A percentile compares a stretch with the other conserved stretches of the same genome.
These are phyloP conservation scores for Priocnemis perturbator DNA, from an alignment of 2,888 invertebrate genomes.

Conservation along the genomic window DNA sequence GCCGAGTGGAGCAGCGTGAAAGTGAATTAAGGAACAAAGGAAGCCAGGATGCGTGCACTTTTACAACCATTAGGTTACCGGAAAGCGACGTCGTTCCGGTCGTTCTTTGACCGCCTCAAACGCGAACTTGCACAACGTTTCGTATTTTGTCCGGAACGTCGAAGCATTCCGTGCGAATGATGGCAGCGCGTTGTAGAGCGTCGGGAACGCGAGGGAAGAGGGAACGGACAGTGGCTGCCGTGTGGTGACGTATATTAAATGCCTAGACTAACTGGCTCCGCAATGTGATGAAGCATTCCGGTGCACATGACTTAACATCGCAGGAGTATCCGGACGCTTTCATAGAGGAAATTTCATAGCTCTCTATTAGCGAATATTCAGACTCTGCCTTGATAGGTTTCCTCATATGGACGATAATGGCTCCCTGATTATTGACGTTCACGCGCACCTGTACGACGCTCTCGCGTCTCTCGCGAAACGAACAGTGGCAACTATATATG, in stretches of 20 bases:
- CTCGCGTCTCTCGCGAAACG: not conserved
- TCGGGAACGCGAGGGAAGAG: too few relatives aligned
- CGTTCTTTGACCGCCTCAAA: too few relatives aligned
- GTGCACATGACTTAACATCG: conserved; percentile 69
- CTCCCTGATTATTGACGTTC: conserved; percentile 37
- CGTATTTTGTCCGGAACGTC: too few relatives aligned
- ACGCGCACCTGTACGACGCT: conserved; percentile 17
- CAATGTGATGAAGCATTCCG: conserved; percentile 72
- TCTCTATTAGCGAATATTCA: conserved; percentile 40
- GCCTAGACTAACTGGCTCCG: conserved; percentile 69
- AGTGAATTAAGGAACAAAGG: conserved; percentile 9
- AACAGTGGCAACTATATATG: too few relatives aligned
- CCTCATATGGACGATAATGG: conserved; percentile 42
- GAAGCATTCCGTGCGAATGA: too few relatives aligned
- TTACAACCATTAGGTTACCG: too few relatives aligned
- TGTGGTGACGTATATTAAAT: conserved; percentile 63
- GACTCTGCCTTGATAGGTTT: conserved; percentile 9
- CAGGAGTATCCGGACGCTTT: conserved; percentile 47
- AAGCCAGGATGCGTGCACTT: not conserved
- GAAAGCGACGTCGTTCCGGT: too few relatives aligned
- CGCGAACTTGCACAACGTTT: too few relatives aligned
- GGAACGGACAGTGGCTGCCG: not conserved
- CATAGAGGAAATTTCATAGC: conserved; percentile 55
- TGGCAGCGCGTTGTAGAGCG: too few relatives aligned
- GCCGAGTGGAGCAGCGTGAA: conserved; percentile 6